Percentiles rank a stretch among this genome's conserved stretches.
Evolutionary conservation across 2,797 vertebrate species (phyloP).

Genomic region (Antennarius maculatus): DNA sequence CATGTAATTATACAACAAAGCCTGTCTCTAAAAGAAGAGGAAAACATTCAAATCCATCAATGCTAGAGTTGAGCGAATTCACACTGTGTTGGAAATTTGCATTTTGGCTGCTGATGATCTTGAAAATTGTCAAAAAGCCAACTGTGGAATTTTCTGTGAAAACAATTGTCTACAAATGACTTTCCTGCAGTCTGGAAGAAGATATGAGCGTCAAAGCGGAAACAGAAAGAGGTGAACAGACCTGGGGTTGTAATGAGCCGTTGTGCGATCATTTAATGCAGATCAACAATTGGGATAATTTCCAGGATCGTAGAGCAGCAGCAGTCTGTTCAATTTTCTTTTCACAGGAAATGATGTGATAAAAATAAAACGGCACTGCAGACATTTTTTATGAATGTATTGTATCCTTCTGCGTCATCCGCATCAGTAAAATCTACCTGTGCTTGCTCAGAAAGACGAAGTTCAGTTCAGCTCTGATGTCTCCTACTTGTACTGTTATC

Average conservation of each 20-base stretch:
- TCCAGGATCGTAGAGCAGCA: conserved; percentile 28
- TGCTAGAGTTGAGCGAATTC: neutral
- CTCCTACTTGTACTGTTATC: neutral
- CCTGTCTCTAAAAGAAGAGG: conserved; percentile 9
- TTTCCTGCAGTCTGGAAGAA: conserved; percentile 11
- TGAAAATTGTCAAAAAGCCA: conserved; percentile 18
- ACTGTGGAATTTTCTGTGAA: conserved; percentile 5
- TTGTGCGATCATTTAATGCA: conserved; percentile 18
- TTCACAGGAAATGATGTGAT: conserved; percentile 38
- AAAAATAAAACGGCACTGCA: conserved; percentile 25
- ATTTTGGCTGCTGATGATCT: conserved; percentile 16
- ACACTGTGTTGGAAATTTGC: neutral
- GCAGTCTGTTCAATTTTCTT: conserved; percentile 49
- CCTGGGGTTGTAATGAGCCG: conserved; percentile 6
- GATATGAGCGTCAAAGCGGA: conserved; percentile 14
- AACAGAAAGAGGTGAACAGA: conserved; percentile 1
- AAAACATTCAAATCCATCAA: conserved; percentile 3
- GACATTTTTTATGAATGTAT: neutral
- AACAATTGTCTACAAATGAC: neutral
- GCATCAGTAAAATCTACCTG: neutral
- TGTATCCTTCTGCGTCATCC: neutral
- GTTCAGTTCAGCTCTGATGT: neutral
- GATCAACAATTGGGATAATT: conserved; percentile 35
- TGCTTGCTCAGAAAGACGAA: neutral
- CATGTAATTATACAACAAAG: conserved; percentile 39